Conservation (phyloP, 2,888 invertebrate genomes). For the Eristalis intricaria region DNA sequence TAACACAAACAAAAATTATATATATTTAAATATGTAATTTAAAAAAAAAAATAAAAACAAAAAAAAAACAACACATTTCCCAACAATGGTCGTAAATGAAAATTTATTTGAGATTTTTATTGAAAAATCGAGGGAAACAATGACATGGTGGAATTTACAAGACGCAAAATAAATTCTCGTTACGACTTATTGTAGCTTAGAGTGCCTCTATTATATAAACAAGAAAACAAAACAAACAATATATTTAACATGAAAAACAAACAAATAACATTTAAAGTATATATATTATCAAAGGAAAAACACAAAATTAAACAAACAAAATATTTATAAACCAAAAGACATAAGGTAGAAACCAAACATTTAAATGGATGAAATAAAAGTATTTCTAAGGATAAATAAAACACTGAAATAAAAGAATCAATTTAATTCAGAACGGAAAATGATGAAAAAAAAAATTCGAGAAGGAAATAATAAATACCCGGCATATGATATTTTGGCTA, state of each 20-base stretch:
- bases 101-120: constrained; percentile 73
- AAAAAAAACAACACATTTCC: constrained; percentile 70
- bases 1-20: constrained; percentile 50
- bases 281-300: constrained; percentile 69
- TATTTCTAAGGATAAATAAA: constrained; percentile 63
- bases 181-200: constrained; percentile 77
- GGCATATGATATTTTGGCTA: not conserved
- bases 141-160: constrained; percentile 49
- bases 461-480: not conserved
- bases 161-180: constrained; percentile 73
- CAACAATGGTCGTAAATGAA: constrained; percentile 75
- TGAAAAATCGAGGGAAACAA: constrained; percentile 48
- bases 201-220: constrained; percentile 75
- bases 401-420: constrained; percentile 13
- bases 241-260: constrained; percentile 53
- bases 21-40: constrained; percentile 70
- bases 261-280: constrained; percentile 55
- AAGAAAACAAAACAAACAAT: constrained; percentile 59
- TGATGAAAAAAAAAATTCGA: constrained; percentile 1
- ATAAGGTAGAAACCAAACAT: constrained; percentile 46
- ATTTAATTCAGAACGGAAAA: constrained; percentile 42
- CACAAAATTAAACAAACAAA: constrained; percentile 61
- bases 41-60: constrained; percentile 52
- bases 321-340: constrained; percentile 55
- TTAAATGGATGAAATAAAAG: constrained; percentile 49